Base-by-base conservation (phyloP, 2,888 invertebrate species). In the Lamellibrachia columna region DNA sequence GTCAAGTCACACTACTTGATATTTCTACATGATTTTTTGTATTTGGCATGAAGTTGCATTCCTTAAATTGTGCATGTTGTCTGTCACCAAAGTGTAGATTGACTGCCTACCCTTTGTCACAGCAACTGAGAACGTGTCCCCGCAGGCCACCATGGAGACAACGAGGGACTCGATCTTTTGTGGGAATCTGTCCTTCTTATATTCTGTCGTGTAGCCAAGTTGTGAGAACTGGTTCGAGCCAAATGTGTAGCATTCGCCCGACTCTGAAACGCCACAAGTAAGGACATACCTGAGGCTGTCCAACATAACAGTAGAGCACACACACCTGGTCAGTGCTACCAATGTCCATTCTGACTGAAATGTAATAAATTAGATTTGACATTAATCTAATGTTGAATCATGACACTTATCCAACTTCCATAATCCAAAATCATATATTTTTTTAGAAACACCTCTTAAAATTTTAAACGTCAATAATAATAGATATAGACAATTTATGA, bases 221-320 rank as follows among this genome's bases (percentile, higher is more conserved):
- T 96, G 96, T 52, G 96, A 96, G 94, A 96, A 96, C 94, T 96
- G 96, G 93, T 96, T 96, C 52, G 96, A 95, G 53, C 96, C 96
- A 94, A 96, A 95, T 15, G 95, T 96, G 94, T 95, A 96, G 92
- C 95, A 95, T 91, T 95, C 94, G 8, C 96, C 96, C 92, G 95
- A 94, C 52, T 94, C 96, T 96, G 93, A 7, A 93, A 92, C 6
- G 15, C 22, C 75, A 75, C 15, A 75, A 75, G 75, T 15, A 2
- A 75, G 22, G 75, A 22, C 75, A 75, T 60, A 40, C 40, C 40
- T 40, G 40, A 0, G 40, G 40, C 40, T 40, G 40, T 40, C 40
- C 28, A 28, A 28, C 28, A 28, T 28, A 40, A 40, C 40, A 40
- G 40, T 40, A 40, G 40, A 40, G 1, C 40, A 40, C 40, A 40